A percentile compares a stretch with the other conserved stretches of the same genome.
Conservation (phyloP, 2,888 invertebrate genomes). For the Phortica okadai region DNA sequence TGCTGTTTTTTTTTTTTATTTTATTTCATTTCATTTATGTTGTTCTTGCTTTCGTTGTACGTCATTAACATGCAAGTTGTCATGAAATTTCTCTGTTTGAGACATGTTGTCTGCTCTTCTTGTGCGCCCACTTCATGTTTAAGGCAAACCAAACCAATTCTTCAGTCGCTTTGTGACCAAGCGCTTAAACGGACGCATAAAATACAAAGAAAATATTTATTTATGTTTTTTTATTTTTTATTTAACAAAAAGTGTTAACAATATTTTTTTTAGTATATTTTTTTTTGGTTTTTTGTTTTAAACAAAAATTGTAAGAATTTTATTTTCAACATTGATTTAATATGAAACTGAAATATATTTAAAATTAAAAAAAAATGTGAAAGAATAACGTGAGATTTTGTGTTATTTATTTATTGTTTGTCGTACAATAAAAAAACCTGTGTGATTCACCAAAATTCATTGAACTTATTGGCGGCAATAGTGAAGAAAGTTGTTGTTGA, state of each 20-base stretch:
- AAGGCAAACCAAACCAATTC: neutral
- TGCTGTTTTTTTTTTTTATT: neutral
- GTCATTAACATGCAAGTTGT: neutral
- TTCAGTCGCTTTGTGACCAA: neutral
- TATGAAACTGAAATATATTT: too few relatives aligned
- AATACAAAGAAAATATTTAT: neutral
- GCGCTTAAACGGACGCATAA: neutral
- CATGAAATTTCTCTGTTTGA: neutral
- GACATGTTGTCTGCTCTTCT: neutral
- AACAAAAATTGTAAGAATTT: too few relatives aligned
- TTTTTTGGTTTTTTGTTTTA: neutral
- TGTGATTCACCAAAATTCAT: neutral
- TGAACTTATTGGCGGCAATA: slow-evolving; percentile 16
- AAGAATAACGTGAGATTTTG: neutral
- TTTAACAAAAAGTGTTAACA: too few relatives aligned
- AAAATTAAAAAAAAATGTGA: too few relatives aligned
- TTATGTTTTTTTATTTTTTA: too few relatives aligned
- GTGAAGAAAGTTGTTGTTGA: slow-evolving; percentile 62
- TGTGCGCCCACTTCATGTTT: neutral
- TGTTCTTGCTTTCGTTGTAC: neutral
- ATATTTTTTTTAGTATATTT: slow-evolving; percentile 29
- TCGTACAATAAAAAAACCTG: neutral
- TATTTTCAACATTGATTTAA: too few relatives aligned
- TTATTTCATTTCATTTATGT: neutral
- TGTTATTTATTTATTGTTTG: neutral